Evolutionary conservation across 2,797 vertebrate species (phyloP), one percentile per base, ranked within the genome.

Genomic region (Neosalanx taihuensis): DNA sequence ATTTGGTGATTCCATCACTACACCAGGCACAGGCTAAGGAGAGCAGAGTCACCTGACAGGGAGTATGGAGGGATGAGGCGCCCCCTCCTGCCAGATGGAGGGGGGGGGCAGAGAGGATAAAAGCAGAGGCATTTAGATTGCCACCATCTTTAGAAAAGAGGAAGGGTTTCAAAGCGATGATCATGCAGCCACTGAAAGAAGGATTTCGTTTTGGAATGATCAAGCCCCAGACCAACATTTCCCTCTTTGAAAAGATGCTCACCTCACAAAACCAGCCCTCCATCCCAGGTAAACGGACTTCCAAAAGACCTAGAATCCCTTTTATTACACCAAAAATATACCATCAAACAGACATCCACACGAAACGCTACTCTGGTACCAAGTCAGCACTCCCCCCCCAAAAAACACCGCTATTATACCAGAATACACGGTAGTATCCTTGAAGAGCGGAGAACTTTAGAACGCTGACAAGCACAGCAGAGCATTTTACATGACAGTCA

Each of bases 191-290:
- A 6, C 49, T 57, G 49, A 49, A 37, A 71, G 23, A 29, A 6
- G 70, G 49, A 49, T 70, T 70, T 70, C 58, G 30, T 46, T 56
- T 71, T 37, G 30, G 18, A 56, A 23, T 29, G 5, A 71, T 20
- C 58, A 0, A 26, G 23, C 4, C 31, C 49, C 18, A 51, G 35
- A 26, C 51, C 18, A 2, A 17, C 29, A 7, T 56, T 56, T 29
- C 29, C 30, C 3, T 65, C 63, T 46, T 7, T 64, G 30, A 57
- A 33, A 26, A n/a, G 15, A 23, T 2, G 49, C 18, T 57, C 6
- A 9, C 23, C 58, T 70, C 23, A 31, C 67, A 12, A 17, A 7
- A n/a, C 20, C 15, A 12, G 6, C 2, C 37, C 13, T 17, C 13
- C 41, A 49, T 53, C 64, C 41, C 64, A 66, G 35, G 33, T 12